Percentiles rank a stretch among this genome's conserved stretches.
Conservation (phyloP, 2,113 vertebrate genomes). For the Mastomys coucha region DNA sequence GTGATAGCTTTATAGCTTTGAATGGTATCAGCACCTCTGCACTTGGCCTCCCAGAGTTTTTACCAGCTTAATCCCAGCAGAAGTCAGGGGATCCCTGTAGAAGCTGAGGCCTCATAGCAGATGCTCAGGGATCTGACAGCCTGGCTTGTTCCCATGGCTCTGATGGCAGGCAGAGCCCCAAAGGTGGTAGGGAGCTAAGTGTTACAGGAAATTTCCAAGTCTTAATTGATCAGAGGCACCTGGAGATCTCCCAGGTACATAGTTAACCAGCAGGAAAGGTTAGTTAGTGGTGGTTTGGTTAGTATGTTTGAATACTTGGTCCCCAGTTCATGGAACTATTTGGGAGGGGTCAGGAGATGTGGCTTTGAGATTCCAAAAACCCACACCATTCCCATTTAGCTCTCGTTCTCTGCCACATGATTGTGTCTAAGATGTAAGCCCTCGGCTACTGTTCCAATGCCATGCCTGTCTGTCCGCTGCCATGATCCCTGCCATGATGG, state of each 20-base stretch:
- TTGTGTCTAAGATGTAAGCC: neutral
- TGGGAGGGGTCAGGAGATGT: neutral
- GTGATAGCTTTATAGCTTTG: conserved; percentile 22
- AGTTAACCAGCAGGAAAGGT: neutral
- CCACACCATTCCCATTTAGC: neutral
- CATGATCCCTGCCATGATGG: neutral
- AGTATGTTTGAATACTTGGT: neutral
- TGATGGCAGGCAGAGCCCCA: neutral
- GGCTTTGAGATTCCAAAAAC: neutral
- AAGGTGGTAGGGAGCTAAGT: neutral
- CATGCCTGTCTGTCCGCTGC: neutral
- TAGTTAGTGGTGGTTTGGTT: neutral
- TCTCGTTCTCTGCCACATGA: neutral
- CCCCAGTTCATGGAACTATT: neutral
- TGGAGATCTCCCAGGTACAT: neutral
- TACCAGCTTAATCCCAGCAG: neutral
- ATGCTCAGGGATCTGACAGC: neutral
- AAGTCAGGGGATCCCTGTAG: neutral
- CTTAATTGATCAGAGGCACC: neutral
- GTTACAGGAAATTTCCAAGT: neutral
- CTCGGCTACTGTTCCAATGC: neutral
- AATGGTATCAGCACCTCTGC: neutral
- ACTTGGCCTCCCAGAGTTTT: neutral
- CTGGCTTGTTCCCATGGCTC: neutral
- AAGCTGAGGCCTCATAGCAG: neutral